Evolutionary conservation across 2,888 invertebrate species (phyloP), one percentile per base, ranked within the genome.

Genomic region (Polydesmus complanatus): DNA sequence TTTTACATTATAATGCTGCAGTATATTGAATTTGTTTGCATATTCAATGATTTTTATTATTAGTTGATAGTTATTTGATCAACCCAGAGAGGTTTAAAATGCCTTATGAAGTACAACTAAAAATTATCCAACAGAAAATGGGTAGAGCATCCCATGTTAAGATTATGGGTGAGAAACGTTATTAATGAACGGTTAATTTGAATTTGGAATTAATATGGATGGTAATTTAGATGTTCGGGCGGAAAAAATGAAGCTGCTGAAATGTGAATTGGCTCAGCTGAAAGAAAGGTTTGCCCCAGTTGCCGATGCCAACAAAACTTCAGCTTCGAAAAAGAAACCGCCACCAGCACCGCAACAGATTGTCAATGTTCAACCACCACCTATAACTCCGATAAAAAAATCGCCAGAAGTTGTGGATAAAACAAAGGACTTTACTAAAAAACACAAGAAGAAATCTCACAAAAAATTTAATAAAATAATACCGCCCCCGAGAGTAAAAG

Each of bases 111-210:
- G 73, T 74, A 25, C 76, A 77, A 63, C 72, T 81, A 37, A 70
- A 74, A 49, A 76, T 78, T 65, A 70, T 85, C 54, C 77, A 84
- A 61, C 81, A 82, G 63, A 74, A 83, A 47, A 73, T 83, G 64
- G 81, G 81, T 65, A 80, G 81, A 69, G 80, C 82, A 60, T 80
- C 81, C 68, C 74, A 77, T n/a, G 71, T 83, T 5, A 79, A 80
- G 65, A 80, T 81, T 69, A 79, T 79, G 21, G 69, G 63, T 63
- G 22, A 59, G 21, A 56, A 14, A 18, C 1, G n/a, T 50, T 18
- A 47, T 11, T 14, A 47, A 47, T 47, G 48, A 11, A 25, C 11
- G 55, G 21, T n/a, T 61, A 19, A 50, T 3, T 50, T 49, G 21
- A 60, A 23, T 59, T 56, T 61, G 8, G n/a, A 26, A 19, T 19